Conservation (phyloP, 2,113 vertebrate species). For the Hippopotamus amphibius region DNA sequence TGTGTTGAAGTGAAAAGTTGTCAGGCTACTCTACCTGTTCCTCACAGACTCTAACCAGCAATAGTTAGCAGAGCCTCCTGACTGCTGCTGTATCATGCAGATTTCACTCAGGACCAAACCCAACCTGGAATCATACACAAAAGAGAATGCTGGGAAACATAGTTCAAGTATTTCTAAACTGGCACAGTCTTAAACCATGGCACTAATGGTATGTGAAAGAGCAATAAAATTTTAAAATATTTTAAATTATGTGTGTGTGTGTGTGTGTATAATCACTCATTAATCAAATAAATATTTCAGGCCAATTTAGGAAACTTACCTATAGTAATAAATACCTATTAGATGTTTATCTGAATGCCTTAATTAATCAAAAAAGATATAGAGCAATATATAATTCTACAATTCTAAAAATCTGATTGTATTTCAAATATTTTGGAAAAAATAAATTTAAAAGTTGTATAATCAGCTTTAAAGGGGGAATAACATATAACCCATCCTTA, state of each 20-base stretch:
- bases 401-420: neutral
- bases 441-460: neutral
- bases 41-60: neutral
- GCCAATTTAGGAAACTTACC: neutral
- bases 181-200: neutral
- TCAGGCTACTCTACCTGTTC: neutral
- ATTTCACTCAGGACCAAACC: neutral
- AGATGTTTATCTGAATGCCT: neutral
- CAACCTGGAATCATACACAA: neutral
- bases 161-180: neutral
- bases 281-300: neutral
- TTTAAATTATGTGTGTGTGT: neutral
- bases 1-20: neutral
- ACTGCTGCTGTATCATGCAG: neutral
- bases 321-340: neutral
- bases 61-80: neutral
- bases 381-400: neutral
- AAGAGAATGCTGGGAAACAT: neutral
- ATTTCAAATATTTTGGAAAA: neutral
- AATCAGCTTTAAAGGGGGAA: neutral
- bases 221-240: neutral
- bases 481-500: neutral
- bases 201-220: neutral
- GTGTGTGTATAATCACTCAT: neutral
- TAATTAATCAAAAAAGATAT: neutral